Conservation (phyloP, 2,113 vertebrate genomes). For the Aramus guarauna region DNA sequence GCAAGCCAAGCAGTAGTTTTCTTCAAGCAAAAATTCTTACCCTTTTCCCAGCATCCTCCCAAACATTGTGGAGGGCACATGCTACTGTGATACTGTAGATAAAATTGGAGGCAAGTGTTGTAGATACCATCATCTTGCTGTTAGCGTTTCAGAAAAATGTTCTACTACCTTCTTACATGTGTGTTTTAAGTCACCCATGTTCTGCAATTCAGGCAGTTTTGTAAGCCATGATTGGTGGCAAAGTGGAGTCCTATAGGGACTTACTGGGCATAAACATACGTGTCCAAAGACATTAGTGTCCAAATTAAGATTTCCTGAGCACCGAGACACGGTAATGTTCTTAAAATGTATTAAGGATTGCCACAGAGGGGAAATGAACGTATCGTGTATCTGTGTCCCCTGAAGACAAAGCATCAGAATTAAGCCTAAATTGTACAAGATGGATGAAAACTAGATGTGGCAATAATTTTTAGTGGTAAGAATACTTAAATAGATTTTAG, state of each 20-base stretch:
- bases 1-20: neutral
- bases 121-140: neutral
- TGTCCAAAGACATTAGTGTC: neutral
- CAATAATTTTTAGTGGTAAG: neutral
- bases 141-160: neutral
- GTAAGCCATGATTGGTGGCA: neutral
- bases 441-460: neutral
- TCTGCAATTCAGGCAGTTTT: neutral
- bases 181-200: neutral
- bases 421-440: neutral
- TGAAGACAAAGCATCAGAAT: neutral
- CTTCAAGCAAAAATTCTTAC: neutral
- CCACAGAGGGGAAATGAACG: neutral
- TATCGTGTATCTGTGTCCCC: neutral
- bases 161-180: neutral
- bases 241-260: neutral
- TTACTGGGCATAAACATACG: neutral
- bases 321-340: fast-evolving
- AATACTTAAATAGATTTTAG: neutral
- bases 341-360: neutral
- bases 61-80: neutral
- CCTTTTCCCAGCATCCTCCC: neutral
- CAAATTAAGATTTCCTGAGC: neutral
- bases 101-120: neutral
- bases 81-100: neutral